phyloP scores from a whole-genome alignment of 2,797 vertebrate genomes.

The Chloroceryle amazona region DNA sequence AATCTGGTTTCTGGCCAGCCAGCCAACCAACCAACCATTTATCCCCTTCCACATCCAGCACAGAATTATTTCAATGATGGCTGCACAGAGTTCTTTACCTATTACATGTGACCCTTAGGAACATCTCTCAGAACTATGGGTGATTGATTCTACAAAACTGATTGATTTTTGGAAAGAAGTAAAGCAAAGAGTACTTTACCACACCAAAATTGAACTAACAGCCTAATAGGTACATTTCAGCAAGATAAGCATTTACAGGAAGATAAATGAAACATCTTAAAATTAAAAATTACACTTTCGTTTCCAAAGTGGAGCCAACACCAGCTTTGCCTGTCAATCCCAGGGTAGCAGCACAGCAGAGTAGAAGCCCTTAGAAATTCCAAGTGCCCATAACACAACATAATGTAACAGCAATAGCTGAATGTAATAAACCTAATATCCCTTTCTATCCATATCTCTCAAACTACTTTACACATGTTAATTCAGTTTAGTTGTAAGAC shows the following conservation, averaged over 20 bases:
- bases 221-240: neutral
- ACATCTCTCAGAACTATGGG: neutral
- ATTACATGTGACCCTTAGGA: rapidly evolving
- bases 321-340: neutral
- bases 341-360: neutral
- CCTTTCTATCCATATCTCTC: neutral
- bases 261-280: neutral
- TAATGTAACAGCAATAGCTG: neutral
- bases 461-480: neutral
- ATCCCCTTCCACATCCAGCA: neutral
- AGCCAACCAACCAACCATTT: neutral
- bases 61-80: neutral
- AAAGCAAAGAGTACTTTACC: neutral
- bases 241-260: neutral
- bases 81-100: neutral
- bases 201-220: neutral
- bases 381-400: neutral
- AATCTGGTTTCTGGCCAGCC: neutral
- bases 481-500: neutral
- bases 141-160: neutral
- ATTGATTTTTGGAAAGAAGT: neutral
- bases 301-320: neutral
- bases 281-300: neutral
- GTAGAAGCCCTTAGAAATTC: neutral
- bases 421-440: neutral